Percentiles rank a stretch among this genome's conserved stretches.
Conservation (phyloP, 1,140 invertebrate species). For the Batillaria attramentaria region DNA sequence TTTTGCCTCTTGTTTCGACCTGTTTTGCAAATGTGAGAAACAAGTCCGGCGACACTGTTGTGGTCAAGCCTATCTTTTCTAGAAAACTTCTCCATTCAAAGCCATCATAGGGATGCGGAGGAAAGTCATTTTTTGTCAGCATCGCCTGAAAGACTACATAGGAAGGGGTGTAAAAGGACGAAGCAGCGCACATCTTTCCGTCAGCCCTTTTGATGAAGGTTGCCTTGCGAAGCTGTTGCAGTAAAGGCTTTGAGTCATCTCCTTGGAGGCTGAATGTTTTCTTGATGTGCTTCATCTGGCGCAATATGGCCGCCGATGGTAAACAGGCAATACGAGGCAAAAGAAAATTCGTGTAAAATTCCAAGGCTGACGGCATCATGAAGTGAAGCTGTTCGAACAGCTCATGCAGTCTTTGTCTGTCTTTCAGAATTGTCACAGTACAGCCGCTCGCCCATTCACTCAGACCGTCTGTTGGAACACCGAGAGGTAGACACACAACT, state of each 20-base stretch:
- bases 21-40: constrained; percentile 13
- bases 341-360: background rate
- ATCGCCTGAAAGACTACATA: constrained; percentile 12
- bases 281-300: constrained; percentile 20
- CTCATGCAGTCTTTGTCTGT: background rate
- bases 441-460: background rate
- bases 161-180: background rate
- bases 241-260: background rate
- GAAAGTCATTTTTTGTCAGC: background rate
- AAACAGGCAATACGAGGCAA: background rate
- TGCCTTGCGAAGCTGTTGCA: background rate
- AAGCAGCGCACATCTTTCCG: constrained; percentile 10
- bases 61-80: background rate
- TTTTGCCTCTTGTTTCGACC: background rate
- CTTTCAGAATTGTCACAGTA: background rate
- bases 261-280: background rate
- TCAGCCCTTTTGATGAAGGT: background rate
- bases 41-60: background rate
- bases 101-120: background rate
- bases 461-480: background rate
- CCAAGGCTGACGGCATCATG: background rate
- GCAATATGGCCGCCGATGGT: constrained; percentile 1
- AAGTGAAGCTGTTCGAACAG: background rate
- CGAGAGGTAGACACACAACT: background rate
- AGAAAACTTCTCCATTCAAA: background rate